Percentiles rank a stretch among this genome's conserved stretches.
These are phyloP conservation scores for Eristalinus aeneus DNA, from an alignment of 2,888 invertebrate species.

Conservation along the genomic window DNA sequence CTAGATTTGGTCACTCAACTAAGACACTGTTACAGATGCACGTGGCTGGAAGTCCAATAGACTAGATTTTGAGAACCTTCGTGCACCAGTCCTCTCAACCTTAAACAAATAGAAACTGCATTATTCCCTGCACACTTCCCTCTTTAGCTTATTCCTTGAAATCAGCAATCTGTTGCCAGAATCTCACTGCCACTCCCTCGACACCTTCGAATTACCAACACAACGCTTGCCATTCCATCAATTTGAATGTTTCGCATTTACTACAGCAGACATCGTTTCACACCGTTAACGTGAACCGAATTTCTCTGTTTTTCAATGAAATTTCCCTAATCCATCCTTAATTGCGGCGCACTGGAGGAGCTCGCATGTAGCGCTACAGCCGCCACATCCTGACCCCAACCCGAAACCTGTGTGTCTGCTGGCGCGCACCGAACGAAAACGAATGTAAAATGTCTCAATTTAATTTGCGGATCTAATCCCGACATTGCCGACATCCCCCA, in stretches of 20 bases:
- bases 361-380: background rate
- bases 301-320: background rate
- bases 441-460: slow-evolving; percentile 29
- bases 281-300: background rate
- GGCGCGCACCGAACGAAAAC: background rate
- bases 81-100: too few species aligned
- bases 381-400: background rate
- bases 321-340: slow-evolving; percentile 40
- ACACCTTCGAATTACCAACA: background rate
- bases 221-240: background rate
- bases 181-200: background rate
- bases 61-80: too few species aligned
- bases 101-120: too few species aligned
- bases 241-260: background rate
- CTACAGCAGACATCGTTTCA: background rate
- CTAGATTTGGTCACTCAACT: too few species aligned
- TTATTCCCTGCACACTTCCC: too few species aligned
- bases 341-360: slow-evolving; percentile 11
- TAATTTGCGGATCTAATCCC: slow-evolving; percentile 21
- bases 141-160: too few species aligned
- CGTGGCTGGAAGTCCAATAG: too few species aligned
- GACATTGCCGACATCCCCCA: background rate
- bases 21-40: too few species aligned
- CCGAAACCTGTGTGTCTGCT: background rate
- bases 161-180: too few species aligned